phyloP scores from a whole-genome alignment of 2,888 invertebrate species.

The Blastobasis lacticolella region DNA sequence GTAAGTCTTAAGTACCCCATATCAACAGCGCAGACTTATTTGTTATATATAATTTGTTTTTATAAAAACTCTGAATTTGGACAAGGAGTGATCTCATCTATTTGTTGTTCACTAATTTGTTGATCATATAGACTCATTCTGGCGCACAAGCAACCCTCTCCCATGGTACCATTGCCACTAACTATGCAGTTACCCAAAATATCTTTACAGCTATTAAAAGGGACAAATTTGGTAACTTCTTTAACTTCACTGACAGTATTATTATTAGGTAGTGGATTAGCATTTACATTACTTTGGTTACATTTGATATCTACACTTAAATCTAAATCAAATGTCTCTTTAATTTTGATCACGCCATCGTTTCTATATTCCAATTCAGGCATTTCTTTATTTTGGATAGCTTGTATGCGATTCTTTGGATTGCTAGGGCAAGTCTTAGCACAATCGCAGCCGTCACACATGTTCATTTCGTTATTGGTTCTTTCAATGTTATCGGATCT shows the following conservation, averaged over 20 bases:
- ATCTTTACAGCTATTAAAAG: conserved; percentile 54
- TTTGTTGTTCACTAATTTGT: conserved; percentile 47
- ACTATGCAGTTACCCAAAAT: conserved; percentile 59
- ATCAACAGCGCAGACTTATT: conserved; percentile 12
- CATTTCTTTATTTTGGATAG: conserved; percentile 6
- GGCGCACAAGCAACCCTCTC: conserved; percentile 57
- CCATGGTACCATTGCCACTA: conserved; percentile 48
- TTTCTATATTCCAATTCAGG: conserved; percentile 38
- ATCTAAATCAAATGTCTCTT: conserved; percentile 42
- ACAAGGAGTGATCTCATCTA: conserved; percentile 56
- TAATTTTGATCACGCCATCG: conserved; percentile 52
- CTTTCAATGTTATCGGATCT: background rate
- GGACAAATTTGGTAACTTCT: conserved; percentile 22
- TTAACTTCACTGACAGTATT: conserved; percentile 4
- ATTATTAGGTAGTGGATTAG: background rate
- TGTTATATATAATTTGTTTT: background rate
- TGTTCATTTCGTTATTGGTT: conserved; percentile 6
- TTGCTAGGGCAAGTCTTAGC: conserved; percentile 16
- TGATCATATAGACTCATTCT: conserved; percentile 53
- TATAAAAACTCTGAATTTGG: conserved; percentile 20
- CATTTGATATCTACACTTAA: conserved; percentile 13
- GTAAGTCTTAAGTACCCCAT: conserved; percentile 5
- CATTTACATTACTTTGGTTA: background rate
- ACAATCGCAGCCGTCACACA: conserved; percentile 41
- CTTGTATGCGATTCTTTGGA: background rate